A percentile compares a stretch with the other conserved stretches of the same genome.
phyloP scores from a whole-genome alignment of 2,888 invertebrate species.

The Plagodis pulveraria region DNA sequence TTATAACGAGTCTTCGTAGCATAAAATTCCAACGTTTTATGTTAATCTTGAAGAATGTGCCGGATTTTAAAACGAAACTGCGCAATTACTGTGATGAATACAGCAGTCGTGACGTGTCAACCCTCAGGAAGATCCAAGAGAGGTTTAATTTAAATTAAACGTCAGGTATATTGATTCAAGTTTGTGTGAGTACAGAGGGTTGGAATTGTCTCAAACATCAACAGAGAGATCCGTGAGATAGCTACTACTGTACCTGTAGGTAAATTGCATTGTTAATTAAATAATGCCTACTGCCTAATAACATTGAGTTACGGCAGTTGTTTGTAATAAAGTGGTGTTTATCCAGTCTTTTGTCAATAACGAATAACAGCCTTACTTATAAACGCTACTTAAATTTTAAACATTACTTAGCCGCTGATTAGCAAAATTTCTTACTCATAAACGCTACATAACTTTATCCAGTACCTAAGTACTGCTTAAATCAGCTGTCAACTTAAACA shows the following conservation, averaged over 20 bases:
- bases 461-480: too few relatives aligned
- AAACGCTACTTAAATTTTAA: too few relatives aligned
- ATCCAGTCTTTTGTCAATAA: too few relatives aligned
- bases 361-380: too few relatives aligned
- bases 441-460: too few relatives aligned
- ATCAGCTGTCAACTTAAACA: too few relatives aligned
- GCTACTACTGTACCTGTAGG: background rate
- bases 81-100: constrained; percentile 78
- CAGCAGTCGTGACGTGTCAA: constrained; percentile 62
- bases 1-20: constrained; percentile 37
- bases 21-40: constrained; percentile 69
- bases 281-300: too few relatives aligned
- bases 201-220: background rate
- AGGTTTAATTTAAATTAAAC: constrained; percentile 54
- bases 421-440: too few relatives aligned
- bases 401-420: too few relatives aligned
- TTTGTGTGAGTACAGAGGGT: constrained; percentile 25
- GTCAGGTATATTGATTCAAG: constrained; percentile 61
- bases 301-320: too few relatives aligned
- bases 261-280: too few relatives aligned
- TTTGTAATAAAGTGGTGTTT: too few relatives aligned
- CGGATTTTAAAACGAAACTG: constrained; percentile 77
- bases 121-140: constrained; percentile 39
- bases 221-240: constrained; percentile 23
- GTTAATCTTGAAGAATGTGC: constrained; percentile 80